These are phyloP conservation scores for Didymodactylos carnosus DNA, from an alignment of 2,888 invertebrate genomes.

Conservation along the genomic window DNA sequence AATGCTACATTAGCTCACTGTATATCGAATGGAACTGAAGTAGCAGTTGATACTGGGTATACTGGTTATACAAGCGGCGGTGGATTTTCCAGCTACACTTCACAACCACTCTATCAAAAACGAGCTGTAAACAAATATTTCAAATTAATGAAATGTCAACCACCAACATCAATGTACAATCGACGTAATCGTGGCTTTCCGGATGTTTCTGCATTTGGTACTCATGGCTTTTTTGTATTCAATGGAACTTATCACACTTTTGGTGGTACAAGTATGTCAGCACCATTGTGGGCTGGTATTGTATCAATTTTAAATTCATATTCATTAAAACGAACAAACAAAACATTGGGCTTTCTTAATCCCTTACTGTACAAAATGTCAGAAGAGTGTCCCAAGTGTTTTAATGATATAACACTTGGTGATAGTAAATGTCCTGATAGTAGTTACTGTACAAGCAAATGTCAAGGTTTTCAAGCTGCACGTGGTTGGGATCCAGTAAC, in stretches of 20 bases:
- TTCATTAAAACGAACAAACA: neutral
- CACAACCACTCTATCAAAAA: neutral
- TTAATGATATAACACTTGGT: neutral
- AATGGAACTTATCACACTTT: neutral
- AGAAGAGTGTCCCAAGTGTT: neutral
- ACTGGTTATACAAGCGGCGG: neutral
- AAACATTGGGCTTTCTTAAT: neutral
- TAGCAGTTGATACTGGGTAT: neutral
- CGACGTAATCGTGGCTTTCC: neutral
- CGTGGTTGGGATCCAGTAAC: neutral
- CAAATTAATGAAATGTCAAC: neutral
- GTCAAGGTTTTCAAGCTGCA: neutral
- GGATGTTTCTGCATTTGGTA: neutral
- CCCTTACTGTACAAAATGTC: neutral
- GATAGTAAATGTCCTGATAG: neutral
- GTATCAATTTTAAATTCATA: neutral
- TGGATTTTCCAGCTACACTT: neutral
- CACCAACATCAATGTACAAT: neutral
- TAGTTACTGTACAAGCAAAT: neutral
- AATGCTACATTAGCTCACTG: too few species aligned
- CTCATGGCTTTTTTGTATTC: neutral
- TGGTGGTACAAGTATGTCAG: neutral
- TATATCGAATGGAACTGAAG: neutral
- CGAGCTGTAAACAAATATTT: neutral
- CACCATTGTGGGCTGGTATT: neutral